Evolutionary conservation across 2,888 invertebrate genomes (phyloP).

Genomic region (Cerceris rybyensis): DNA sequence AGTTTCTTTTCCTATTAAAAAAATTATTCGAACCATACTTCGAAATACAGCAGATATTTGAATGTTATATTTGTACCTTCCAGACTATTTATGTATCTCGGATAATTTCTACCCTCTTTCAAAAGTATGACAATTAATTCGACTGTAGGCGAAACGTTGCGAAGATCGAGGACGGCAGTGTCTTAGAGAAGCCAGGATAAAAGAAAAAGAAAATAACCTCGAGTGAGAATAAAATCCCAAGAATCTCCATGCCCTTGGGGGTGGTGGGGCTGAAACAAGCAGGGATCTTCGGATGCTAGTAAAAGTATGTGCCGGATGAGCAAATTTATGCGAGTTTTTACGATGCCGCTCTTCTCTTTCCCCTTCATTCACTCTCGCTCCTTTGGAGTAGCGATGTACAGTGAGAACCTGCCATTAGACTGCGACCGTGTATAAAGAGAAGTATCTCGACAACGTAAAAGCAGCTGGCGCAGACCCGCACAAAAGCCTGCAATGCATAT

Average conservation of each 20-base stretch:
- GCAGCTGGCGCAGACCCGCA: slow-evolving; percentile 47
- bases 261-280: background rate
- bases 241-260: slow-evolving; percentile 1
- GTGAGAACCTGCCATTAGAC: slow-evolving; percentile 54
- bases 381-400: slow-evolving; percentile 36
- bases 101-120: background rate
- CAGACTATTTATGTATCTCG: background rate
- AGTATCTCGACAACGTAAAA: slow-evolving; percentile 53
- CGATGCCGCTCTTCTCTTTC: slow-evolving; percentile 36
- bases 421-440: slow-evolving; percentile 46
- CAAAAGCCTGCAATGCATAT: slow-evolving; percentile 65
- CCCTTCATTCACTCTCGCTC: slow-evolving; percentile 14
- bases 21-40: too few species aligned
- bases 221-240: slow-evolving; percentile 21
- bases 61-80: too few species aligned
- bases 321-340: slow-evolving; percentile 54
- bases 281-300: slow-evolving; percentile 26
- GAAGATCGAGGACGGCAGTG: background rate
- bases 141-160: too few species aligned
- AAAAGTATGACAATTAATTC: too few species aligned
- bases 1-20: too few species aligned
- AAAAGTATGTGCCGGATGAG: slow-evolving; percentile 40
- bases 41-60: too few species aligned
- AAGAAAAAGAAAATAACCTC: background rate
- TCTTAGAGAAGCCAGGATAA: background rate